Evolutionary conservation across 2,113 vertebrate species (phyloP).

Genomic region (Otis tarda): DNA sequence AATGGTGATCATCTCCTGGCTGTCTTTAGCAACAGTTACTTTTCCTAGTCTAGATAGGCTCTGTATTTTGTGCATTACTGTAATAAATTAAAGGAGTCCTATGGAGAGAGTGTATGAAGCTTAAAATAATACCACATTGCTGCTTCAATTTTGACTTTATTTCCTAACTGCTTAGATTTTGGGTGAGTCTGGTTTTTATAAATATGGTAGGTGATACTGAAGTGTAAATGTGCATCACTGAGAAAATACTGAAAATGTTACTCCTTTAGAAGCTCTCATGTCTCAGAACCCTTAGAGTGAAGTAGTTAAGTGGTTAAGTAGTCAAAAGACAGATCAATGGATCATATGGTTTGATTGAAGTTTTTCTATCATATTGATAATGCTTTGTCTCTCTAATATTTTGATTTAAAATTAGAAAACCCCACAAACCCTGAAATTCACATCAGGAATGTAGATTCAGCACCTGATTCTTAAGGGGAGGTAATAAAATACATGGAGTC

Average conservation of each 20-base stretch:
- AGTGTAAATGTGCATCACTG: background rate
- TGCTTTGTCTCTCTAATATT: background rate
- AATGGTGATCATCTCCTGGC: background rate
- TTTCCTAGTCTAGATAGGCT: background rate
- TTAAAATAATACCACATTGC: background rate
- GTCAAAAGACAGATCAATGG: background rate
- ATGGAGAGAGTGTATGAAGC: background rate
- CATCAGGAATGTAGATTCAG: background rate
- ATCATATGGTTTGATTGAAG: background rate
- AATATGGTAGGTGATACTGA: background rate
- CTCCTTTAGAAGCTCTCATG: background rate
- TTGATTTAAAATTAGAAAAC: background rate
- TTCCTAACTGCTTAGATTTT: background rate
- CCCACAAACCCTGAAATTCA: background rate
- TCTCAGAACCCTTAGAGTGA: background rate
- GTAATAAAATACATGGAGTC: background rate
- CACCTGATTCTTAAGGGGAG: background rate
- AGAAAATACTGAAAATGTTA: background rate
- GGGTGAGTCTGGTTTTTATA: background rate
- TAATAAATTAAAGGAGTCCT: background rate
- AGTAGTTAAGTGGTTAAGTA: background rate
- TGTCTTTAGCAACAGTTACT: background rate
- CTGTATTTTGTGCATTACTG: background rate
- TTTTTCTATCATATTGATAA: background rate
- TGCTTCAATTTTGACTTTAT: background rate